Conservation (phyloP, 2,113 vertebrate genomes). For the Cyphotilapia sp. region DNA sequence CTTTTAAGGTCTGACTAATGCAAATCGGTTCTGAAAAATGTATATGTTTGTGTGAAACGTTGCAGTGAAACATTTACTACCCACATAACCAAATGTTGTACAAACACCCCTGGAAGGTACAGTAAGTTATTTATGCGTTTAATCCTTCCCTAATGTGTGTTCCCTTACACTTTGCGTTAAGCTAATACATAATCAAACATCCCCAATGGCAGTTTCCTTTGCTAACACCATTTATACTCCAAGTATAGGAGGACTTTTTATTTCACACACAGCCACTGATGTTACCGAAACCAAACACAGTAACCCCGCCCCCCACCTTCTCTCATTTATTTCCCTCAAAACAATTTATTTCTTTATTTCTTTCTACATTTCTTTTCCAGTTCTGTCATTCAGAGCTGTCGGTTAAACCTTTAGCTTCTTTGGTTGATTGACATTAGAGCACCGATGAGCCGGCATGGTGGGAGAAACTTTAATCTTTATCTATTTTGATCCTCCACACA, state of each 20-base stretch:
- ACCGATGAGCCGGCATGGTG: fast-evolving
- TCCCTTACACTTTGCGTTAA: neutral
- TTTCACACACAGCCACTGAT: fast-evolving
- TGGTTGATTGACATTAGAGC: neutral
- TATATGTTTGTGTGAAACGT: neutral
- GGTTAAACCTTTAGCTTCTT: neutral
- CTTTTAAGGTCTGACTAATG: neutral
- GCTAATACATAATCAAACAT: neutral
- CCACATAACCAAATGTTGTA: neutral
- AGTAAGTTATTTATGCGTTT: neutral
- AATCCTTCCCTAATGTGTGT: neutral
- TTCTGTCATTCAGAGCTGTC: neutral
- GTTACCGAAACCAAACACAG: neutral
- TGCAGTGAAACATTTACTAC: neutral
- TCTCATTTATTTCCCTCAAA: neutral
- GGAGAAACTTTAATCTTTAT: neutral
- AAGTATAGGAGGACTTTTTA: neutral
- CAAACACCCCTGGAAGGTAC: neutral
- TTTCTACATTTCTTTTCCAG: neutral
- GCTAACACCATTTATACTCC: neutral
- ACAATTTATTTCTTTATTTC: fast-evolving
- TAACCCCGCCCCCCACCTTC: neutral
- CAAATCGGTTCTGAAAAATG: neutral
- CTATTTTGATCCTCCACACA: fast-evolving
- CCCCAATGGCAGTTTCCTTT: neutral